Percentiles rank a stretch among this genome's conserved stretches.
These are phyloP conservation scores for Perdita meconis DNA, from an alignment of 2,888 invertebrate genomes.

Conservation along the genomic window DNA sequence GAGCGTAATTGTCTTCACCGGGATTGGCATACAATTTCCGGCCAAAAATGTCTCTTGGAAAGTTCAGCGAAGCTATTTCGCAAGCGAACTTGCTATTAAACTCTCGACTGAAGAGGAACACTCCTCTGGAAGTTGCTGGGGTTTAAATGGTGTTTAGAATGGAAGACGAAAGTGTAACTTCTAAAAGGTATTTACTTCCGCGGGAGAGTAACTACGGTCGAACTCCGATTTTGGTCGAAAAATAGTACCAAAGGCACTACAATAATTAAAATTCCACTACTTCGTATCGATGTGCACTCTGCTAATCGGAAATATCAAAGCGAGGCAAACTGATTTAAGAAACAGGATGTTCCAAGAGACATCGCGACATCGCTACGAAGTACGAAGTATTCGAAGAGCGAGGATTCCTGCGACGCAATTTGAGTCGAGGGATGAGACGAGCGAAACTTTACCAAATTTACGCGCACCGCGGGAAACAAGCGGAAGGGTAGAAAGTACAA, in stretches of 20 bases:
- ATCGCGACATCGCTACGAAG: constrained; percentile 65
- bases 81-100: constrained; percentile 5
- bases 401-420: constrained; percentile 70
- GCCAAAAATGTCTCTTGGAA: constrained; percentile 50
- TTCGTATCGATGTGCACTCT: constrained; percentile 20
- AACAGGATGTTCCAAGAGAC: constrained; percentile 65
- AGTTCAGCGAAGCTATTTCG: constrained; percentile 25
- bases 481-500: constrained; percentile 34
- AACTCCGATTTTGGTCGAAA: too few species aligned
- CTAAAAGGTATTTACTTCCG: too few species aligned
- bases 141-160: background rate
- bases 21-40: constrained; percentile 75
- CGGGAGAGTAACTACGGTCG: too few species aligned
- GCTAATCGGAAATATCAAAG: constrained; percentile 32
- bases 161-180: background rate
- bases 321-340: constrained; percentile 67
- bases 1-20: constrained; percentile 70
- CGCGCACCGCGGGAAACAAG: constrained; percentile 63
- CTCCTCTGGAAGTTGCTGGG: background rate
- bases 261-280: background rate
- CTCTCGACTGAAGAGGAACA: background rate
- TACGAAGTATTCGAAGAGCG: constrained; percentile 75
- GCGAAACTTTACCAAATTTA: constrained; percentile 72
- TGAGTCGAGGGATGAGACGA: constrained; percentile 63
- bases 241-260: too few species aligned